phyloP scores from a whole-genome alignment of 2,113 vertebrate genomes.

The Micronycteris hirsuta region DNA sequence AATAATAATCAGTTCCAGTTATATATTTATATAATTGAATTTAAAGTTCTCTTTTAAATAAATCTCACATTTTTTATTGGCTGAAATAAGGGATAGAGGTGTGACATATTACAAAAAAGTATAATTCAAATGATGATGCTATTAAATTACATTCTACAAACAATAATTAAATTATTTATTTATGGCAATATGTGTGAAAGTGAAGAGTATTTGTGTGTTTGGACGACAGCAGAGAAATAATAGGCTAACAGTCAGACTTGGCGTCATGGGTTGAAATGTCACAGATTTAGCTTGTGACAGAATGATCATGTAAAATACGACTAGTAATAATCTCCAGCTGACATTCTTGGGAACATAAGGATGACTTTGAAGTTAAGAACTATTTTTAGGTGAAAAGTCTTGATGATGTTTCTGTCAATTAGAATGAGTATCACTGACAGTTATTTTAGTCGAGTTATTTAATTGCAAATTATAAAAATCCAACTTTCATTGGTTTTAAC shows the following conservation, averaged over 20 bases:
- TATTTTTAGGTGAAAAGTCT: background rate
- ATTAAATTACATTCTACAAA: background rate
- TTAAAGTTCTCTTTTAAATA: background rate
- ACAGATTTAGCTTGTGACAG: background rate
- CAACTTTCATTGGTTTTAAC: background rate
- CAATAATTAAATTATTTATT: background rate
- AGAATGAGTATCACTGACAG: background rate
- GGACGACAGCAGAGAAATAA: background rate
- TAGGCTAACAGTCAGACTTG: background rate
- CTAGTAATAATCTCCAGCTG: background rate
- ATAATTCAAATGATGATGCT: background rate
- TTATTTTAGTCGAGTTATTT: background rate
- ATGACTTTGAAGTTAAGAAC: background rate
- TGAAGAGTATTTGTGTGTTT: background rate
- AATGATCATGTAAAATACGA: background rate
- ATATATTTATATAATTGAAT: background rate
- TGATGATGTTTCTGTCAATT: slow-evolving; percentile 1
- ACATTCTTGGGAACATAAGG: background rate
- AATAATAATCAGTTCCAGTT: background rate
- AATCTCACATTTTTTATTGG: background rate
- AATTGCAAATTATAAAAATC: slow-evolving; percentile 23
- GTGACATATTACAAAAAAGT: background rate
- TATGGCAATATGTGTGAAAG: background rate
- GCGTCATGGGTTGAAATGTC: background rate
- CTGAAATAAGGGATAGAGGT: background rate